Conservation (phyloP, 1,140 invertebrate genomes). For the Apis cerana region DNA sequence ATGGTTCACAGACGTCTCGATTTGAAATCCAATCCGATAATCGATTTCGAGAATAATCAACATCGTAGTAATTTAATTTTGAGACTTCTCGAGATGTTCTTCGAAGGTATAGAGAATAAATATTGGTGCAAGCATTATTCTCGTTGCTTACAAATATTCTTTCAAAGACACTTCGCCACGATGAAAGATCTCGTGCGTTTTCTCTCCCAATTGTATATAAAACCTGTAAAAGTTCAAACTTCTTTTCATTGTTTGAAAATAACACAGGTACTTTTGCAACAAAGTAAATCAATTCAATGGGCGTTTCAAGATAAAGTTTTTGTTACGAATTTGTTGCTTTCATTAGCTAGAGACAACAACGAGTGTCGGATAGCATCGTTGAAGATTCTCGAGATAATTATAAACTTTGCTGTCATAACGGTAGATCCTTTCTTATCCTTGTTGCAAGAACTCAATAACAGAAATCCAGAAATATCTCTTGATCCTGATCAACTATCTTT, state of each 20-base stretch:
- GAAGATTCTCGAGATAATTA: conserved; percentile 69
- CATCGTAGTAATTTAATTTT: conserved; percentile 74
- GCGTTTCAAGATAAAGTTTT: conserved; percentile 72
- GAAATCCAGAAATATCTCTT: conserved; percentile 82
- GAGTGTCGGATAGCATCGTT: conserved; percentile 67
- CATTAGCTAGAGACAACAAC: conserved; percentile 67
- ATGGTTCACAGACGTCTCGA: conserved; percentile 76
- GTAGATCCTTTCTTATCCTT: conserved; percentile 68
- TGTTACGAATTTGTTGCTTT: conserved; percentile 73
- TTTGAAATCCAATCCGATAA: conserved; percentile 63
- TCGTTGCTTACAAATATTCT: conserved; percentile 77
- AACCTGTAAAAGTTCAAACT: conserved; percentile 71
- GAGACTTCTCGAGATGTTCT: conserved; percentile 72
- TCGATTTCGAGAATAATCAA: conserved; percentile 72
- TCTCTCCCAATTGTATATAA: conserved; percentile 73
- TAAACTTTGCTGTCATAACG: conserved; percentile 61
- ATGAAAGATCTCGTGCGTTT: conserved; percentile 70
- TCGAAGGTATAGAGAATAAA: conserved; percentile 69
- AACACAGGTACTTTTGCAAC: conserved; percentile 58
- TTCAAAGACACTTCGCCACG: conserved; percentile 73
- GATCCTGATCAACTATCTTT: conserved; percentile 84
- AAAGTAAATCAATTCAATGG: conserved; percentile 66
- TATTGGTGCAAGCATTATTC: conserved; percentile 69
- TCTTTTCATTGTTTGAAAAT: conserved; percentile 73
- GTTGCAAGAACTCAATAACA: conserved; percentile 68